These are phyloP conservation scores for Drosophila albomicans DNA, from an alignment of 1,140 invertebrate species.

Conservation along the genomic window DNA sequence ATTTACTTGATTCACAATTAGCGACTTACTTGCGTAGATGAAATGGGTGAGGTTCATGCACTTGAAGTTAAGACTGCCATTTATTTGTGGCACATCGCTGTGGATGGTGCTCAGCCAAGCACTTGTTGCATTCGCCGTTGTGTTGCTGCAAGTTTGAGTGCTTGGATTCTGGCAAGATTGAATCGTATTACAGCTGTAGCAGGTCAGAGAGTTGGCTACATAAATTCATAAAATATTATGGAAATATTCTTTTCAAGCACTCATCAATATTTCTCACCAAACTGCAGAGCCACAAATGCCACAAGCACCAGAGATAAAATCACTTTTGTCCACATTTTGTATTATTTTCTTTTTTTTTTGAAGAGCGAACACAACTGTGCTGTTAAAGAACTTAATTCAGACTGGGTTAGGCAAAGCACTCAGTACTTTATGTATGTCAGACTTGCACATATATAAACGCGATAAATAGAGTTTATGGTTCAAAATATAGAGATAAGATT, in stretches of 20 bases:
- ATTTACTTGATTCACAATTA: background rate
- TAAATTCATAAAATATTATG: background rate
- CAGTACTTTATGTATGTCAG: background rate
- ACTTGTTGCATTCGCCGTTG: slow-evolving; percentile 50
- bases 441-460: background rate
- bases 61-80: slow-evolving; percentile 20
- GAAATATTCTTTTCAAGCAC: background rate
- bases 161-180: slow-evolving; percentile 34
- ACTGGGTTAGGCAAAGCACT: slow-evolving; percentile 20
- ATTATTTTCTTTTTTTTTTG: background rate
- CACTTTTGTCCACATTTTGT: slow-evolving; percentile 58
- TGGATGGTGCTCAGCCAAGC: slow-evolving; percentile 15
- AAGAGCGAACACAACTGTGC: background rate
- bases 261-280: slow-evolving; percentile 40
- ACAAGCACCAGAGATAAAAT: slow-evolving; percentile 49
- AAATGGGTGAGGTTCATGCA: slow-evolving; percentile 52
- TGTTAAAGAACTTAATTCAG: background rate
- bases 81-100: slow-evolving; percentile 24
- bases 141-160: slow-evolving; percentile 40
- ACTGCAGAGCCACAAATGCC: slow-evolving; percentile 46
- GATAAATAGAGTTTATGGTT: background rate
- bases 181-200: slow-evolving; percentile 45
- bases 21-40: slow-evolving; percentile 16
- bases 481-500: slow-evolving; percentile 1
- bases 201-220: slow-evolving; percentile 49